Evolutionary conservation across 2,797 vertebrate genomes (phyloP), one percentile per base, ranked within the genome.

Genomic region (Cuniculus paca): DNA sequence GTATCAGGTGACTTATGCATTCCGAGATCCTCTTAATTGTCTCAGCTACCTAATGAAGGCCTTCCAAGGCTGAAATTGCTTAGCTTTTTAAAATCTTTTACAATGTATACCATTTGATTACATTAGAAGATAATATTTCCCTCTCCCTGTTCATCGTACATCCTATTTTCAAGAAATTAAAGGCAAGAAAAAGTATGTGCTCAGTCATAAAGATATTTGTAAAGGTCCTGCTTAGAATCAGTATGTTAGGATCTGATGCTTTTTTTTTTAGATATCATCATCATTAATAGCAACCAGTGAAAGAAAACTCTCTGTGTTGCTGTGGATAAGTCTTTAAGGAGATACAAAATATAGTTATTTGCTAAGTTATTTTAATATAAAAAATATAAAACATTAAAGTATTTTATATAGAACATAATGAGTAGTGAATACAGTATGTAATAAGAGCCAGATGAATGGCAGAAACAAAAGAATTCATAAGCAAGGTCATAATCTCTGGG

Each of bases 371-470:
- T 72, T 79, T 84, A 50, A 16, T 85, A 85, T 65, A 31, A 89
- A 28, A 9, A 96, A 42, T 78, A n/a, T 93, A n/a, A 83, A 83
- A 50, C 9, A 56, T 90, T 22, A 82, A 92, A 78, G 48, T 86
- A 77, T 48, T 94, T 86, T 60, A n/a, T 87, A 58, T 86, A 17
- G 39, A 89, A 96, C n/a, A 90, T 58, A 94, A 56, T 60, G 5
- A 85, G 26, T 42, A 87, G 4, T 92, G 63, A 87, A 82, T 36
- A 72, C 14, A 72, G 6, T 65, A 74, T 65, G 7, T 58, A 42
- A 78, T 48, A 87, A 48, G 12, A 90, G 17, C 45, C 54, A 78
- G 42, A 36, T 90, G 39, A 87, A 17, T 63, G 8, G 24, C 70
- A 56, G 50, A 81, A 75, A 78, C 56, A 60, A 79, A 86, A 65